A percentile compares a stretch with the other conserved stretches of the same genome.
These are phyloP conservation scores for Muscicapa striata DNA, from an alignment of 2,797 vertebrate genomes.

Conservation along the genomic window DNA sequence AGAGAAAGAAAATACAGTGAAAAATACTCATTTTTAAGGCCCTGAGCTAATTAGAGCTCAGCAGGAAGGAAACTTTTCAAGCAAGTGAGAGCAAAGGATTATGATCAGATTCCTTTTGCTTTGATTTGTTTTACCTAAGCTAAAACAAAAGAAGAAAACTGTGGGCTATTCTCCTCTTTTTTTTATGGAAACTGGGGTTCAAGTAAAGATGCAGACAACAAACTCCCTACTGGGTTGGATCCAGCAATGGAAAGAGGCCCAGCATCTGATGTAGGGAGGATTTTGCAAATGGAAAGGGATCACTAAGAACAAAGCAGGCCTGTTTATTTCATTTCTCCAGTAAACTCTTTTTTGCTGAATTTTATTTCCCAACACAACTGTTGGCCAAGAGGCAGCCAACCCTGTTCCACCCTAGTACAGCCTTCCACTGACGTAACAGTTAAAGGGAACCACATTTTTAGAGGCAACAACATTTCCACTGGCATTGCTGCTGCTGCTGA, in stretches of 20 bases:
- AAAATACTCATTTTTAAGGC: neutral
- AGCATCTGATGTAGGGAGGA: neutral
- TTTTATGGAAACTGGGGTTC: neutral
- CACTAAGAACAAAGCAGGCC: neutral
- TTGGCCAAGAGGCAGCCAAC: constrained; percentile 8
- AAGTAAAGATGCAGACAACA: neutral
- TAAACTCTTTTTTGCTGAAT: neutral
- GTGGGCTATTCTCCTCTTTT: neutral
- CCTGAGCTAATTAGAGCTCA: neutral
- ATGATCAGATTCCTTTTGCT: neutral
- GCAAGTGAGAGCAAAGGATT: neutral
- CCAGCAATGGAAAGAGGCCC: neutral
- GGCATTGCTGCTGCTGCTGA: neutral
- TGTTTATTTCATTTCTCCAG: neutral
- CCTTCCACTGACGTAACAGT: neutral
- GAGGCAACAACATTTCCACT: constrained; percentile 24
- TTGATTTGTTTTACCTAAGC: neutral
- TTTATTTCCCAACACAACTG: constrained; percentile 8
- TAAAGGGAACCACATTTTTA: constrained; percentile 10
- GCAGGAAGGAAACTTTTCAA: neutral
- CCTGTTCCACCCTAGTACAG: neutral
- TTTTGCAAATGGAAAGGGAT: constrained; percentile 4
- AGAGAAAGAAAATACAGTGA: neutral
- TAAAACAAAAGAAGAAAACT: neutral
- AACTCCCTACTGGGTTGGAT: neutral